Conservation (phyloP, 2,888 invertebrate genomes). For the Sarcophaga subvicina region DNA sequence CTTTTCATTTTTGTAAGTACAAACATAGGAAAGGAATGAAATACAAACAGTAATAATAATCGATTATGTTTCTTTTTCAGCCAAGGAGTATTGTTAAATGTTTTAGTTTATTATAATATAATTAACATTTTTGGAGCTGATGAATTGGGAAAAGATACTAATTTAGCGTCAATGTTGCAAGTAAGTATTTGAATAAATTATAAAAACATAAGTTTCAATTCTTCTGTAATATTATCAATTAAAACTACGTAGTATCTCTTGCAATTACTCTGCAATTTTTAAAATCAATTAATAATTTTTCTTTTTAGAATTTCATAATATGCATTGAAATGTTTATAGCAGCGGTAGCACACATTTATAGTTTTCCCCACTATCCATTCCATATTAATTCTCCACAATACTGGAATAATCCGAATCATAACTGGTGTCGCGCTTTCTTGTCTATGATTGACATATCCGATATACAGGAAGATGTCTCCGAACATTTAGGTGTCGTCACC, state of each 20-base stretch:
- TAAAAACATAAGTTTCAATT: neutral
- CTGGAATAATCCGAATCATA: slow-evolving; percentile 82
- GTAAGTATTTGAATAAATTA: slow-evolving; percentile 81
- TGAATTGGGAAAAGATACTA: slow-evolving; percentile 86
- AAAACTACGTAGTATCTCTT: neutral
- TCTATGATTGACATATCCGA: slow-evolving; percentile 99
- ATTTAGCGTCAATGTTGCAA: slow-evolving; percentile 92
- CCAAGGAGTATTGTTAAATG: slow-evolving; percentile 94
- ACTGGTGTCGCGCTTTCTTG: slow-evolving; percentile 90
- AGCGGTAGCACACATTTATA: slow-evolving; percentile 96
- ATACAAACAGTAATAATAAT: neutral
- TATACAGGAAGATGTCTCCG: slow-evolving; percentile 94
- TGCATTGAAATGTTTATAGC: slow-evolving; percentile 99
- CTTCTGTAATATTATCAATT: too few relatives aligned
- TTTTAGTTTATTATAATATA: slow-evolving; percentile 91
- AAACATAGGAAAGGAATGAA: neutral
- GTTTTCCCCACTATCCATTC: slow-evolving; percentile 96
- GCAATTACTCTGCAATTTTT: neutral
- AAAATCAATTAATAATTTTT: slow-evolving; percentile 47
- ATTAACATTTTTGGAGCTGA: slow-evolving; percentile 90
- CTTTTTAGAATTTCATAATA: slow-evolving; percentile 93
- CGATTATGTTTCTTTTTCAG: slow-evolving; percentile 83
- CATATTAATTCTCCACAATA: slow-evolving; percentile 84
- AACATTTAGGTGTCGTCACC: slow-evolving; percentile 95
- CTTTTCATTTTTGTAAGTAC: slow-evolving; percentile 96